Percentiles rank a stretch among this genome's conserved stretches.
phyloP scores from a whole-genome alignment of 2,797 vertebrate genomes.

The Microctenopoma lineatum region DNA sequence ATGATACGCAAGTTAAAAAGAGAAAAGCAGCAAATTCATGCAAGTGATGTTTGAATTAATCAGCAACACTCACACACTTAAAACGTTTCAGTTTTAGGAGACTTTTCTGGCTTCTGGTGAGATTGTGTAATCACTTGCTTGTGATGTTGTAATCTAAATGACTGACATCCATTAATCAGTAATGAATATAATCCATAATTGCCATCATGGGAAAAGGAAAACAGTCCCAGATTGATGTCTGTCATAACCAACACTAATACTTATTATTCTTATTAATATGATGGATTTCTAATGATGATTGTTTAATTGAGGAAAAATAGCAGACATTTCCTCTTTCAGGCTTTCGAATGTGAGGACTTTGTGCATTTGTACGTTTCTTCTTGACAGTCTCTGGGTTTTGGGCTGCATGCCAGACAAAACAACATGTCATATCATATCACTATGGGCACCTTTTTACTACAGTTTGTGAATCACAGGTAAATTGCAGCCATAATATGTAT shows the following conservation, averaged over 20 bases:
- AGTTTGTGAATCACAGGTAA: too few species aligned
- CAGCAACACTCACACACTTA: too few species aligned
- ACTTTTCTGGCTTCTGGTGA: background rate
- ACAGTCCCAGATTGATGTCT: background rate
- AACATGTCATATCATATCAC: too few species aligned
- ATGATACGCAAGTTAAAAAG: too few species aligned
- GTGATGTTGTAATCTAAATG: background rate
- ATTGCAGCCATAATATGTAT: too few species aligned
- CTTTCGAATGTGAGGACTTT: background rate
- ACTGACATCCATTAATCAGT: conserved; percentile 24
- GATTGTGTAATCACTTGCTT: conserved; percentile 3
- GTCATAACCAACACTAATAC: background rate
- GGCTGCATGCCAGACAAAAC: background rate
- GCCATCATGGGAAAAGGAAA: background rate
- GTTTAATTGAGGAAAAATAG: background rate
- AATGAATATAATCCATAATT: conserved; percentile 3
- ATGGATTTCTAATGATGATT: background rate
- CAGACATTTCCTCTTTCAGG: too few species aligned
- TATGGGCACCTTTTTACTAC: too few species aligned
- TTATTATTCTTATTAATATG: background rate
- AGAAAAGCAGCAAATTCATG: background rate
- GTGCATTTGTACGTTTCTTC: background rate
- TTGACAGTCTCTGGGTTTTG: background rate
- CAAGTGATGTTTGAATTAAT: background rate
- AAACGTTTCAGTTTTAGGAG: background rate